Evolutionary conservation across 2,888 invertebrate species (phyloP), one percentile per base, ranked within the genome.

Genomic region (Zaprionus bogoriensis): DNA sequence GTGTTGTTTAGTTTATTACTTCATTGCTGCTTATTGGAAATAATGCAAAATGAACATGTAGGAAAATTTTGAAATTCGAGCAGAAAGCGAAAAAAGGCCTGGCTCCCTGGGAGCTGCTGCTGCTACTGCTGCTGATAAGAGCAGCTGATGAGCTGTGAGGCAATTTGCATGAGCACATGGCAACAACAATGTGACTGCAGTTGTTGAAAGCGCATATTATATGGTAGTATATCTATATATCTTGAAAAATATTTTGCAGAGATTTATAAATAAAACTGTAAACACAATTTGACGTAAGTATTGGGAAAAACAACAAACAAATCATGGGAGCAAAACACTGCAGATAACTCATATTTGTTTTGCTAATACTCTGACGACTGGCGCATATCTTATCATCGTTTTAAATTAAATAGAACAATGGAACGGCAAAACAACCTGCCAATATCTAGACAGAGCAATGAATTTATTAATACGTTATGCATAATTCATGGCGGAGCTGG

Each of bases 61-160:
- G 73, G 50, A 70, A 61, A 57, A 19, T 53, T 61, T 66, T 28
- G 28, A 55, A 69, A 69, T 48, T 44, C n/a, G 39, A 66, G 28
- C 72, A 30, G 4, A 39, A 25, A 14, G 12, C 6, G 70, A 71
- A 69, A 51, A 51, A 58, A 48, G 71, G 62, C 67, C 50, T 32
- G 71, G 22, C 48, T 12, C 41, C 9, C 30, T 32, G 6, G 7
- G 30, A n/a, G n/a, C n/a, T n/a, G n/a, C n/a, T n/a, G n/a, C n/a
- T n/a, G 6, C 30, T 17, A 14, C 27, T 28, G 14, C 39, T 57
- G 48, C 68, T 76, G 70, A 48, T 42, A 44, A 52, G 45, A 22
- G 30, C n/a, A 20, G 41, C 23, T 30, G 25, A 36, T 50, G 27
- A 50, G 53, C n/a, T n/a, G n/a, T 36, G 17, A 17, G 32, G 32